phyloP scores from a whole-genome alignment of 2,113 vertebrate genomes.

The Perccottus glenii region DNA sequence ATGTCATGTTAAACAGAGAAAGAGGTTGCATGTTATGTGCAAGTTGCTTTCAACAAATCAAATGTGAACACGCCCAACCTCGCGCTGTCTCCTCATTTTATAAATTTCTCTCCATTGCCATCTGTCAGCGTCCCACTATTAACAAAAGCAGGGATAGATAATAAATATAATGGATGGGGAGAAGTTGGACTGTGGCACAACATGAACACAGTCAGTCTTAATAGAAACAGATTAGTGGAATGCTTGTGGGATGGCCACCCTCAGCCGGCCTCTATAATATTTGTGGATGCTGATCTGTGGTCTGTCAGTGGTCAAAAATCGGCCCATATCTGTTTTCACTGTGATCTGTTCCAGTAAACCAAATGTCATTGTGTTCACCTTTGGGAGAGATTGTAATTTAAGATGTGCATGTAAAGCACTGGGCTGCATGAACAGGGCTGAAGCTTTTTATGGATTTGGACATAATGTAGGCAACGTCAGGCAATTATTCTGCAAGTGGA shows the following conservation, averaged over 20 bases:
- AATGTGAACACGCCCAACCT: slow-evolving; percentile 36
- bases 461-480: slow-evolving; percentile 45
- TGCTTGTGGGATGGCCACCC: slow-evolving; percentile 75
- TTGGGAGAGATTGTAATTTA: slow-evolving; percentile 65
- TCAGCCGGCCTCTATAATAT: slow-evolving; percentile 65
- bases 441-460: slow-evolving; percentile 59
- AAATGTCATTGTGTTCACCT: slow-evolving; percentile 70
- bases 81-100: slow-evolving; percentile 27
- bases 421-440: slow-evolving; percentile 33
- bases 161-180: slow-evolving; percentile 21
- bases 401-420: slow-evolving; percentile 56
- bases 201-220: slow-evolving; percentile 50
- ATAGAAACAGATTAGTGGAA: slow-evolving; percentile 75
- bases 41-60: slow-evolving; percentile 37
- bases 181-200: slow-evolving; percentile 36
- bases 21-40: slow-evolving; percentile 13
- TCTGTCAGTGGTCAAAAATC: slow-evolving; percentile 75
- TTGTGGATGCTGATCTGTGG: slow-evolving; percentile 75
- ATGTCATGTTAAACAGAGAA: slow-evolving; percentile 16
- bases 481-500: slow-evolving; percentile 29
- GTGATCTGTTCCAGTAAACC: slow-evolving; percentile 72
- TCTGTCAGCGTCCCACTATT: slow-evolving; percentile 47
- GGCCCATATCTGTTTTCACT: slow-evolving; percentile 73
- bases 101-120: slow-evolving; percentile 33
- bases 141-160: slow-evolving; percentile 39